Evolutionary conservation across 2,113 vertebrate species (phyloP).

Genomic region (Ptilorrhoa leucosticta): DNA sequence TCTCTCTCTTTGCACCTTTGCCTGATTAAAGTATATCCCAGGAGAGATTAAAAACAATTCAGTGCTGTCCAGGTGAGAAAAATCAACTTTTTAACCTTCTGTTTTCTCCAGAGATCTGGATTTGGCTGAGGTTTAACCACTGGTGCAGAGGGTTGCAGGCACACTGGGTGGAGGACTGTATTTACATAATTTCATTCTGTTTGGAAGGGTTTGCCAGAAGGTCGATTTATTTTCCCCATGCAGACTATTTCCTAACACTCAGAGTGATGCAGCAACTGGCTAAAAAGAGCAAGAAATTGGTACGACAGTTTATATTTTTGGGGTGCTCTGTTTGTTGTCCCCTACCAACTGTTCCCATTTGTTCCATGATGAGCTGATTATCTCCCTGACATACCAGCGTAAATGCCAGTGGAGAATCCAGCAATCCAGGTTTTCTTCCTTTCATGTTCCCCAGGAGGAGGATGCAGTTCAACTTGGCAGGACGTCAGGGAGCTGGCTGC

Average conservation of each 20-base stretch:
- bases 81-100: neutral
- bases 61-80: neutral
- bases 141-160: neutral
- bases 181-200: neutral
- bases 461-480: neutral
- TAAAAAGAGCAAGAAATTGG: neutral
- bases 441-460: neutral
- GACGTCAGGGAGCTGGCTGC: neutral
- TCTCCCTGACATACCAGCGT: neutral
- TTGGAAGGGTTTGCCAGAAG: neutral
- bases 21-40: neutral
- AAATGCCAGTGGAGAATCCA: neutral
- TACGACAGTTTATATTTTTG: neutral
- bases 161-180: neutral
- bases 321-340: neutral
- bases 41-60: neutral
- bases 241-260: neutral
- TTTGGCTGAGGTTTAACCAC: neutral
- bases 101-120: neutral
- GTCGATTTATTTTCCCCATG: neutral
- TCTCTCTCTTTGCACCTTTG: neutral
- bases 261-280: neutral
- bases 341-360: neutral
- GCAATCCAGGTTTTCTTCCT: neutral
- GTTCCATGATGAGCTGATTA: neutral